Evolutionary conservation across 1,140 invertebrate genomes (phyloP), one percentile per base, ranked within the genome.

Genomic region (Teleogryllus occipitalis): DNA sequence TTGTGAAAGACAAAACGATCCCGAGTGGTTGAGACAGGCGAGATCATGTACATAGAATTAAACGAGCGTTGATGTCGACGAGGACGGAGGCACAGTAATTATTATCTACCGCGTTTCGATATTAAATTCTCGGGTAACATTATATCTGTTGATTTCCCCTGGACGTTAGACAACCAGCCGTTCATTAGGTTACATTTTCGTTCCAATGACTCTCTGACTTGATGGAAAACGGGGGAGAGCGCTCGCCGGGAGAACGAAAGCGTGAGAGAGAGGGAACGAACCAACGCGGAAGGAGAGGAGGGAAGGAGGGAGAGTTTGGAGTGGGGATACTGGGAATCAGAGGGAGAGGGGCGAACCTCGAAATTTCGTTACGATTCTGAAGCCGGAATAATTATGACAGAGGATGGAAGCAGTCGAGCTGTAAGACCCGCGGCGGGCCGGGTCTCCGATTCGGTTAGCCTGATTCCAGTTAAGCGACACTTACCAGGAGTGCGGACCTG

Each of bases 351-450:
- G 49, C 8, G 49, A 54, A 54, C 49, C 49, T 54, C 39, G 15
- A 78, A 78, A 78, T 78, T 73, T 39, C 18, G 54, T 78, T 78
- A 78, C 73, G 78, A 73, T 39, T 72, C 73, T 73, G 47, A 18
- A 78, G 39, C 22, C 65, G n/a, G 54, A 78, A 78, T 78, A 78
- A 78, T 78, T 78, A 74, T 78, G 65, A 74, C 54, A 49, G 78
- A 73, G 78, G 14, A 54, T 15, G 1, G 54, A 65, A 65, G 54
- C 54, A 65, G 54, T 10, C 54, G 54, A 65, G 54, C 54, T 65
- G 54, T 65, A 65, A 65, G 54, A 65, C 54, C 54, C 18, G 54
- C 54, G 54, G 54, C 7, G 2, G 18, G 54, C 7, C 49, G 49
- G 54, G 54, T 10, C 54, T 65, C 5, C 54, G 54, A 65, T 65